Percentiles rank a stretch among this genome's conserved stretches.
Evolutionary conservation across 1,140 invertebrate species (phyloP).

Genomic region (Monochamus saltuarius): DNA sequence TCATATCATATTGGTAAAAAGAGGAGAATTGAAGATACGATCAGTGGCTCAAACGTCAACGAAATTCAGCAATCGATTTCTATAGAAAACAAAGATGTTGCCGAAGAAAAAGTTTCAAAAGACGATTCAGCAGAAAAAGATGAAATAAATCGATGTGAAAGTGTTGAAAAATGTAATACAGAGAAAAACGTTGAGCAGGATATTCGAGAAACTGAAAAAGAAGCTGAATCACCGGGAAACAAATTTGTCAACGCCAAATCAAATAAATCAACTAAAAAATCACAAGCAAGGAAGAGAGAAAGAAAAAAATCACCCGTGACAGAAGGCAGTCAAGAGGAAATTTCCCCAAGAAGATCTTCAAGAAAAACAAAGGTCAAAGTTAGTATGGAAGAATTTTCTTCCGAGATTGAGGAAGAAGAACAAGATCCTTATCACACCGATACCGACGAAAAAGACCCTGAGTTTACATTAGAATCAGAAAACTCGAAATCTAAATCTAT

Average conservation of each 20-base stretch:
- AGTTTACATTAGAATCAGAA: constrained; percentile 25
- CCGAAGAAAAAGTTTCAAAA: background rate
- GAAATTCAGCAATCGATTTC: background rate
- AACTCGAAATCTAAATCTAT: background rate
- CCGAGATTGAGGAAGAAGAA: constrained; percentile 23
- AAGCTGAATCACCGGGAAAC: background rate
- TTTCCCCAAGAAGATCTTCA: constrained; percentile 43
- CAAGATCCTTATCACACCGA: constrained; percentile 43
- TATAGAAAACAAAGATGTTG: constrained; percentile 40
- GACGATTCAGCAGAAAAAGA: background rate
- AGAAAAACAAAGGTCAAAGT: constrained; percentile 36
- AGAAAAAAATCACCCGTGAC: background rate
- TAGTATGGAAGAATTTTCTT: constrained; percentile 32
- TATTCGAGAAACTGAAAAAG: constrained; percentile 6
- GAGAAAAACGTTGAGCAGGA: background rate
- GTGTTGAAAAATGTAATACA: background rate
- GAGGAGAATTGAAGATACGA: constrained; percentile 33
- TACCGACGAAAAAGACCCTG: constrained; percentile 38
- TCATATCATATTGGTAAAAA: constrained; percentile 42
- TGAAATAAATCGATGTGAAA: background rate
- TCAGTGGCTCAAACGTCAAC: background rate
- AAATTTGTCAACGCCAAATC: constrained; percentile 1
- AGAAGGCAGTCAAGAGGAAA: background rate
- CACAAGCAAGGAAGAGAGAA: constrained; percentile 2
- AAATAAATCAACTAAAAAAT: constrained; percentile 2